Conservation (phyloP, 2,888 invertebrate species). For the Eustalomyia histrio region DNA sequence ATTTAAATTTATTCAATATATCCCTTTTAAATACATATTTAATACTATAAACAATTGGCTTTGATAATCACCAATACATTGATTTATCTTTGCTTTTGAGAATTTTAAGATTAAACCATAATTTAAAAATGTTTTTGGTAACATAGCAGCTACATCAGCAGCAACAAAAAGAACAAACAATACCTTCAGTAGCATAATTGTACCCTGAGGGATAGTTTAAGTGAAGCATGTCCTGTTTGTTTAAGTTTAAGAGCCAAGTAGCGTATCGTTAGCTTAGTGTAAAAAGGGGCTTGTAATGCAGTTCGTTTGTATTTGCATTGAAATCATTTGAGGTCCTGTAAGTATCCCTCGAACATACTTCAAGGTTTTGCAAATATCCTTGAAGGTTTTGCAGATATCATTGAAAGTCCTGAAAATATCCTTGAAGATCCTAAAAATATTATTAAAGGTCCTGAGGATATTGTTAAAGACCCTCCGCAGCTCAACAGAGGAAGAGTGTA, state of each 20-base stretch:
- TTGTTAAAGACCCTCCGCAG: too few relatives aligned
- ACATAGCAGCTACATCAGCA: neutral
- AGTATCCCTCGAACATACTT: too few relatives aligned
- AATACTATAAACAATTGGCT: neutral
- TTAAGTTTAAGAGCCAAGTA: neutral
- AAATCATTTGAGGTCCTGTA: too few relatives aligned
- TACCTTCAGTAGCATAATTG: conserved; percentile 29
- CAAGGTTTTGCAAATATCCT: too few relatives aligned
- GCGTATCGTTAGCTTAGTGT: too few relatives aligned
- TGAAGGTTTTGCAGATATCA: too few relatives aligned
- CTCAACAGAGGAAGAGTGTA: too few relatives aligned
- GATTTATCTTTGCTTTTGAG: neutral
- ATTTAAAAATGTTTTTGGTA: conserved; percentile 18
- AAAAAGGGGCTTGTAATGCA: too few relatives aligned
- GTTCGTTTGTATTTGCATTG: too few relatives aligned
- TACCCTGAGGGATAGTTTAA: conserved; percentile 34
- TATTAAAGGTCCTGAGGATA: too few relatives aligned
- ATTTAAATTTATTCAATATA: neutral
- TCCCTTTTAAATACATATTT: neutral
- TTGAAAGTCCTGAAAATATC: too few relatives aligned
- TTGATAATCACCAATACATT: neutral
- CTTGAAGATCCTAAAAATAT: too few relatives aligned
- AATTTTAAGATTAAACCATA: conserved; percentile 16
- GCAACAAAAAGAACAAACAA: neutral
- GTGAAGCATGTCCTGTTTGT: conserved; percentile 29